Evolutionary conservation across 2,888 invertebrate species (phyloP).

Genomic region (Leistus spinibarbis): DNA sequence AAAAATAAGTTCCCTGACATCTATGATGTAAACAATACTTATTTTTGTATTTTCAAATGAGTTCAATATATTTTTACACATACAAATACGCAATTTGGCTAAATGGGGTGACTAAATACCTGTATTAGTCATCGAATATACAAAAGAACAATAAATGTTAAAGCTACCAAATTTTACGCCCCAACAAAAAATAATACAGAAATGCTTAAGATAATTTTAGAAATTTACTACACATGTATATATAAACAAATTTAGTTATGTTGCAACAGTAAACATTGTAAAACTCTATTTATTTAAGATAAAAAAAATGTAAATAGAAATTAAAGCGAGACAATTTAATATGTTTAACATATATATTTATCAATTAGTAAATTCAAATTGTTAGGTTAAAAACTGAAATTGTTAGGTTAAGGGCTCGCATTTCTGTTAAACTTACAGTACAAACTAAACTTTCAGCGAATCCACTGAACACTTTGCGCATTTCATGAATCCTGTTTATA

Average conservation of each 20-base stretch:
- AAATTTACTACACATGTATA: not conserved
- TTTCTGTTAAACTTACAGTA: conserved; percentile 45
- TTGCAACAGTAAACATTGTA: not conserved
- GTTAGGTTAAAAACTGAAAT: not conserved
- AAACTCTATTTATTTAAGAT: not conserved
- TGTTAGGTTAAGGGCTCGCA: not conserved
- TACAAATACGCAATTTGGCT: not conserved
- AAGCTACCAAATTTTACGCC: too few species aligned
- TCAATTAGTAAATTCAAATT: not conserved
- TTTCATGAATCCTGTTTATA: conserved; percentile 43
- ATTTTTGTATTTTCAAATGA: not conserved
- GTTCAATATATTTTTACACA: not conserved
- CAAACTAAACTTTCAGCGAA: conserved; percentile 60
- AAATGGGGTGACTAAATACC: not conserved
- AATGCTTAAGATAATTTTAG: too few species aligned
- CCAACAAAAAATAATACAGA: too few species aligned
- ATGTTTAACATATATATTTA: too few species aligned
- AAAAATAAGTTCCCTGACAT: not conserved
- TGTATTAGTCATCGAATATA: not conserved
- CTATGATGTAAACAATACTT: not conserved
- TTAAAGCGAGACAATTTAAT: too few species aligned
- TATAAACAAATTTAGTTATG: not conserved
- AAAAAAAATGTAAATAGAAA: not conserved
- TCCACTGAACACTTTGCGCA: conserved; percentile 64
- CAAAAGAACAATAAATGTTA: too few species aligned